These are phyloP conservation scores for Stichopus horrens DNA, from an alignment of 53 echinoderm and acorn worm genomes.

Conservation along the genomic window DNA sequence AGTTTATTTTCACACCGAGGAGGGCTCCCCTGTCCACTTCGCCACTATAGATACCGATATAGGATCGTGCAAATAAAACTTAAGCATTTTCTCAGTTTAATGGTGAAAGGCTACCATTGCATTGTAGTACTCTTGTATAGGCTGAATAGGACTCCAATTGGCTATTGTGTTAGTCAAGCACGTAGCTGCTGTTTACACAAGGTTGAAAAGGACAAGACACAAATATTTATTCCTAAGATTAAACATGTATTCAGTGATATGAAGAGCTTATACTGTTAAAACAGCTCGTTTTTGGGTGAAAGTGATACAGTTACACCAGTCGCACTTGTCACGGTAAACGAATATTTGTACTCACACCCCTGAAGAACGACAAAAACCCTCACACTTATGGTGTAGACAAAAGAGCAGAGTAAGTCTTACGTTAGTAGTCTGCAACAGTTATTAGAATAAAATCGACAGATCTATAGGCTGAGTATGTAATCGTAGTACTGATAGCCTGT, in stretches of 20 bases:
- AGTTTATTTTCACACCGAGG: conserved; percentile 39
- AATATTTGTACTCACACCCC: too few species aligned
- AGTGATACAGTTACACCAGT: too few species aligned
- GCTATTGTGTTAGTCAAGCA: conserved; percentile 16
- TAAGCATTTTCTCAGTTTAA: conserved; percentile 16
- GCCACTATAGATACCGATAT: conserved; percentile 4
- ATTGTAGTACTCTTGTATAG: background rate
- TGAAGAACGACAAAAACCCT: too few species aligned
- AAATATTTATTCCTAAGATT: conserved; percentile 29
- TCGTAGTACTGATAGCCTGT: too few species aligned
- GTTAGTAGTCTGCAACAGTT: too few species aligned
- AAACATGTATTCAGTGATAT: conserved; percentile 22
- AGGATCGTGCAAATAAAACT: background rate
- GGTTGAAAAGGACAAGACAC: conserved; percentile 33
- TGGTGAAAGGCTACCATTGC: conserved; percentile 3
- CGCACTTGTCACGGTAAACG: too few species aligned
- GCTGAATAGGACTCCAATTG: background rate
- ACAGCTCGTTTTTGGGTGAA: too few species aligned
- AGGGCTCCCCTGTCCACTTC: too few species aligned
- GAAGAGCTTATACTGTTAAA: background rate
- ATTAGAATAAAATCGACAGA: too few species aligned
- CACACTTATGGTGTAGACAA: too few species aligned
- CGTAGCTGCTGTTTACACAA: conserved; percentile 25
- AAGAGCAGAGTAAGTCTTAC: too few species aligned
- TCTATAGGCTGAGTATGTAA: too few species aligned